Conservation (phyloP, 2,797 vertebrate genomes). For the Xenops minutus region DNA sequence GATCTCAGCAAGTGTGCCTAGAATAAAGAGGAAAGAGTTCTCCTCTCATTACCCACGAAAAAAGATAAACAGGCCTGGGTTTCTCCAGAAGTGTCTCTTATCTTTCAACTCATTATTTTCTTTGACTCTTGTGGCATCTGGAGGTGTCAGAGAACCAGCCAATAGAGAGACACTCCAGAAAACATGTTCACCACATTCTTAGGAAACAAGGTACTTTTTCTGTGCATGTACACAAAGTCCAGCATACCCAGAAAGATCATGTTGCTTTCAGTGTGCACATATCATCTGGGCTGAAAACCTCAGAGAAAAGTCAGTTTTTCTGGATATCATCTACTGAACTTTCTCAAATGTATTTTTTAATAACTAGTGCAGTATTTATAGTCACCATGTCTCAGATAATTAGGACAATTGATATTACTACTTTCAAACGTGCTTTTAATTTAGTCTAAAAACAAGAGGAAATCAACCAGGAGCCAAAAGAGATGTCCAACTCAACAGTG, state of each 20-base stretch:
- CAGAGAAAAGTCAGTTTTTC: not conserved
- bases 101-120: not conserved
- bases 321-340: not conserved
- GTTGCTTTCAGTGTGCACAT: not conserved
- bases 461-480: constrained; percentile 13
- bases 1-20: not conserved
- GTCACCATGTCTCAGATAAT: not conserved
- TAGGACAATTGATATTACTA: not conserved
- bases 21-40: not conserved
- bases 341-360: not conserved
- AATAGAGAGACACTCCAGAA: not conserved
- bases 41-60: not conserved
- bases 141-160: not conserved
- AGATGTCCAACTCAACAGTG: constrained; percentile 9
- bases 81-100: not conserved
- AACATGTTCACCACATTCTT: not conserved
- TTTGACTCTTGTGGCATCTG: not conserved
- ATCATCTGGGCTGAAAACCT: not conserved
- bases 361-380: not conserved
- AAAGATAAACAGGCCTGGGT: not conserved
- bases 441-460: constrained; percentile 29
- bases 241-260: not conserved
- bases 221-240: not conserved
- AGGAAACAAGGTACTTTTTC: not conserved
- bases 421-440: not conserved